phyloP scores from a whole-genome alignment of 1,140 invertebrate species.

The Leptinotarsa undecemlineata region DNA sequence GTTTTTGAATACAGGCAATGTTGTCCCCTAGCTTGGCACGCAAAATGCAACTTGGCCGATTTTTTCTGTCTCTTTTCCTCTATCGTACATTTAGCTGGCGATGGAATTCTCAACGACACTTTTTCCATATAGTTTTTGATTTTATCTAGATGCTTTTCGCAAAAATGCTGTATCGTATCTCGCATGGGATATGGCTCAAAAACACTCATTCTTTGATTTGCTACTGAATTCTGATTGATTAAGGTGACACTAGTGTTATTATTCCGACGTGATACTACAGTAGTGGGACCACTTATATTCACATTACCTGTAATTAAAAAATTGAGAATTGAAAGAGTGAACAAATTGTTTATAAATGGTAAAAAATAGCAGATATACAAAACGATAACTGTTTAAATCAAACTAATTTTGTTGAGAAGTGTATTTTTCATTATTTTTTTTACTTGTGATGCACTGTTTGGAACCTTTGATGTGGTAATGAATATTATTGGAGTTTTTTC shows the following conservation, averaged over 20 bases:
- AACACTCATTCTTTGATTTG: slow-evolving; percentile 76
- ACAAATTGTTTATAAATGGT: no score
- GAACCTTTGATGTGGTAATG: no score
- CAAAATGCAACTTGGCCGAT: slow-evolving; percentile 85
- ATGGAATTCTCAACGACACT: slow-evolving; percentile 80
- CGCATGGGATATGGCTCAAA: slow-evolving; percentile 86
- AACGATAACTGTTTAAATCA: no score
- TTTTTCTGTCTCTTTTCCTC: slow-evolving; percentile 83
- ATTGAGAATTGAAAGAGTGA: no score
- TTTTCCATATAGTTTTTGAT: slow-evolving; percentile 90
- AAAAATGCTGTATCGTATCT: slow-evolving; percentile 91
- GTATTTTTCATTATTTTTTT: no score
- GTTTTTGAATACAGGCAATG: slow-evolving; percentile 88
- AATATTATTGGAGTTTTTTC: no score
- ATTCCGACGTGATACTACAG: slow-evolving; percentile 65
- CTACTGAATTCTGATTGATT: slow-evolving; percentile 60
- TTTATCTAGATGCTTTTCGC: slow-evolving; percentile 90
- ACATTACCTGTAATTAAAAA: slow-evolving; percentile 50
- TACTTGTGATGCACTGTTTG: no score
- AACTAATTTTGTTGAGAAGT: no score
- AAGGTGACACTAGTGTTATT: slow-evolving; percentile 74
- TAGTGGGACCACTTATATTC: slow-evolving; percentile 62
- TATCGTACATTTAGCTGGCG: slow-evolving; percentile 87
- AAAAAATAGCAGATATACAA: no score
- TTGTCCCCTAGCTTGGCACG: slow-evolving; percentile 81